phyloP scores from a whole-genome alignment of 64 coral and sea anemone species.

The Orbicella faveolata region DNA sequence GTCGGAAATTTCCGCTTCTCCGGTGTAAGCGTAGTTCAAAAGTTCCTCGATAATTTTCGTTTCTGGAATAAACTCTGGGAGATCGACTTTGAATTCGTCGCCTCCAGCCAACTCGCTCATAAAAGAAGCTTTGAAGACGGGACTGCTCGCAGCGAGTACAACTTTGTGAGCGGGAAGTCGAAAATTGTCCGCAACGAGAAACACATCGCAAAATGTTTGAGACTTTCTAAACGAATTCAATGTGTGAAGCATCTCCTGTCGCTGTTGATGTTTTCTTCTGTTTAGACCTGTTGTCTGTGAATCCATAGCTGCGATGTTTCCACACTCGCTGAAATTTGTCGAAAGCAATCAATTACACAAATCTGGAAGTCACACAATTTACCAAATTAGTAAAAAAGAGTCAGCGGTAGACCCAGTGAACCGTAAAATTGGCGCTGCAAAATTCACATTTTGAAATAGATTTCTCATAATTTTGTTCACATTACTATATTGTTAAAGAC shows the following conservation, averaged over 20 bases:
- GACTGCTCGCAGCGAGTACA: slow-evolving; percentile 8
- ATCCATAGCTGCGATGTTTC: background rate
- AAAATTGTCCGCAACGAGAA: background rate
- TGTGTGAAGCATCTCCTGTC: background rate
- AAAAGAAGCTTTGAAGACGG: slow-evolving; percentile 23
- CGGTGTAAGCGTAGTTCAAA: slow-evolving; percentile 29
- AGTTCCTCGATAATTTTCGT: background rate
- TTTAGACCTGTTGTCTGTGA: background rate
- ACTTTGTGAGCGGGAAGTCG: slow-evolving; percentile 7
- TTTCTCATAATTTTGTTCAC: no score
- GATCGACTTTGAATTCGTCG: background rate
- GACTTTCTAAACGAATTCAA: slow-evolving; percentile 30
- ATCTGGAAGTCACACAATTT: background rate
- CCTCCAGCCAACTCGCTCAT: background rate
- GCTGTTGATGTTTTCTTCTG: background rate
- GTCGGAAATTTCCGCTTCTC: background rate
- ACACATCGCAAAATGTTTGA: slow-evolving; percentile 27
- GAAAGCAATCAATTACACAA: background rate
- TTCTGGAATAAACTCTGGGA: background rate
- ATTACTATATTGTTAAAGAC: no score
- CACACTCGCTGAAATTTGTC: background rate
- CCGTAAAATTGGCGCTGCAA: no score
- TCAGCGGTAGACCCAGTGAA: background rate
- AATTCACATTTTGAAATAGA: no score
- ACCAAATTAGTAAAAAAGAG: background rate